A percentile compares a stretch with the other conserved stretches of the same genome.
phyloP scores from a whole-genome alignment of 2,797 vertebrate species.

The Schizopygopsis malacanthus region DNA sequence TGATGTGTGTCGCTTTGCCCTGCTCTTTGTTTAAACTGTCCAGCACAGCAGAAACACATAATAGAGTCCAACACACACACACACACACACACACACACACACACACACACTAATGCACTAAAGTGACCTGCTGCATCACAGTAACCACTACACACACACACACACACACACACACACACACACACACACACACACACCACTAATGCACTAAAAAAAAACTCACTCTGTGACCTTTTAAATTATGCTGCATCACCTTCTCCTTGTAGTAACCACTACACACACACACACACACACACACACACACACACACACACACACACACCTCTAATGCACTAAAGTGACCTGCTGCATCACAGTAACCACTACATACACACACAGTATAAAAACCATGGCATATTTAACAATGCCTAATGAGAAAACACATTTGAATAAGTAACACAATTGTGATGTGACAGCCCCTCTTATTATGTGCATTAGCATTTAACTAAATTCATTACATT shows the following conservation, averaged over 20 bases:
- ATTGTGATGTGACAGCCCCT: neutral
- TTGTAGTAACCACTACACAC: conserved; percentile 54
- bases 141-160: conserved; percentile 51
- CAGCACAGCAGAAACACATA: conserved; percentile 68
- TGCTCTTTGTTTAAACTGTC: conserved; percentile 71
- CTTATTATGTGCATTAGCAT: neutral
- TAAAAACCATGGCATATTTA: conserved; percentile 46
- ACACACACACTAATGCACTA: conserved; percentile 22
- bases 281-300: conserved; percentile 52
- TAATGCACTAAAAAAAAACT: conserved; percentile 57
- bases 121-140: conserved; percentile 55
- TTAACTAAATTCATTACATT: neutral
- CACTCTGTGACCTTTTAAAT: too few relatives aligned
- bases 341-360: conserved; percentile 49
- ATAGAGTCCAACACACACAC: conserved; percentile 63
- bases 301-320: conserved; percentile 52
- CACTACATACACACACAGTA: conserved; percentile 42
- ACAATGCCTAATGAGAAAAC: neutral
- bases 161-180: conserved; percentile 5
- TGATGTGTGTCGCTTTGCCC: conserved; percentile 51
- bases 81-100: conserved; percentile 16
- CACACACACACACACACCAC: too few relatives aligned
- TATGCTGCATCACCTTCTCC: too few relatives aligned
- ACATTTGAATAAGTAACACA: neutral
- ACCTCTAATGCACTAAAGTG: conserved; percentile 52